A percentile compares a stretch with the other conserved stretches of the same genome.
phyloP scores from a whole-genome alignment of 2,113 vertebrate species.

The Helogale parvula region DNA sequence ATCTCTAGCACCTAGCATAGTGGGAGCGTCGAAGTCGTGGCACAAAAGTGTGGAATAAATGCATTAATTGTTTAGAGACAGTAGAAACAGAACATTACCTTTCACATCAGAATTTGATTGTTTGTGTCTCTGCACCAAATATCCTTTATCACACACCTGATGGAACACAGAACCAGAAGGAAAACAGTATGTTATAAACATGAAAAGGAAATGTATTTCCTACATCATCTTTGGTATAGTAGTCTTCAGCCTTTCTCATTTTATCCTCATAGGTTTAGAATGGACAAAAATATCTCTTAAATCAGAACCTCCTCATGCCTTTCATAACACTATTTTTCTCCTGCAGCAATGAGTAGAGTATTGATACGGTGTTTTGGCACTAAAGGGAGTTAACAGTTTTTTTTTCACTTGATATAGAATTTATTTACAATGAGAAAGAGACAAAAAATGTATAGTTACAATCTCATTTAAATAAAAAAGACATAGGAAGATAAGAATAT shows the following conservation, averaged over 20 bases:
- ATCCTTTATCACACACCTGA: slow-evolving; percentile 62
- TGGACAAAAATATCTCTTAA: not conserved
- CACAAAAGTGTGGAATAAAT: not conserved
- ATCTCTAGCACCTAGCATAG: not conserved
- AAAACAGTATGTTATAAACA: slow-evolving; percentile 1
- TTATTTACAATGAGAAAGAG: not conserved
- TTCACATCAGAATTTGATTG: slow-evolving; percentile 62
- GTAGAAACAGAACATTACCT: slow-evolving; percentile 58
- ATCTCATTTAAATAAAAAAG: slow-evolving; percentile 27
- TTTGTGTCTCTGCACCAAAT: slow-evolving; percentile 45
- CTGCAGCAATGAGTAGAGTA: not conserved
- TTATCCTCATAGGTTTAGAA: slow-evolving; percentile 26
- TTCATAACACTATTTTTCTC: not conserved
- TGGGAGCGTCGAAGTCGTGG: not conserved
- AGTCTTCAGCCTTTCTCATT: slow-evolving; percentile 27
- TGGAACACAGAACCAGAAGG: slow-evolving; percentile 47
- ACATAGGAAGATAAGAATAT: not conserved
- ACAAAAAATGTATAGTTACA: not conserved
- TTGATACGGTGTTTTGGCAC: not conserved
- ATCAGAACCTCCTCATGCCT: not conserved
- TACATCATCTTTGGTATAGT: not conserved
- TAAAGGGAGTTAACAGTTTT: not conserved
- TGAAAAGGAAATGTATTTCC: not conserved
- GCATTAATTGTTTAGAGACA: not conserved
- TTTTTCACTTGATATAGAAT: not conserved